Base-by-base conservation (phyloP, 2,797 vertebrate genomes). In the Nyctalus aviator region DNA sequence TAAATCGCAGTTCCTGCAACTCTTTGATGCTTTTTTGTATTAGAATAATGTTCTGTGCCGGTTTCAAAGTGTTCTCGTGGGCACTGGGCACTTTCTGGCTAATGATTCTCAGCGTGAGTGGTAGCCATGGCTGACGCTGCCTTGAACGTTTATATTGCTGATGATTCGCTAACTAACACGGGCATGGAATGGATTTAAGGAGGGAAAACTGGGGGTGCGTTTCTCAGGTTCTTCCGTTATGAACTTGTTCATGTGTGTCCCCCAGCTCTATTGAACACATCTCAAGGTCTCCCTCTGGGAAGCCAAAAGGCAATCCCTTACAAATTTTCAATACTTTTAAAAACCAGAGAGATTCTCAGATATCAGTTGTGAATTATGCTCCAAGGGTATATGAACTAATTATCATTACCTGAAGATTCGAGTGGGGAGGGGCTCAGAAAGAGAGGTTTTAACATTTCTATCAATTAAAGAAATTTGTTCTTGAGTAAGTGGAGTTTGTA, bases 291-390 rank as follows among this genome's bases (percentile, higher is more conserved):
- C 10, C 50, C 13, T 94, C 11, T n/a, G 30, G 55, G 75, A 91
- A 91, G 27, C 78, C 27, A 62, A 78, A 78, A 86, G 25, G 8
- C 30, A 25, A 55, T 64, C 18, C 7, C 20, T 32, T 18, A 8
- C 37, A 71, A 83, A 92, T 62, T 59, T 59, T 46, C 84, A 86
- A 64, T 83, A 62, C 25, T 50, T 71, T 44, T 66, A 77, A 77
- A 82, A 86, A 84, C n/a, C 21, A 91, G 30, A 88, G 23, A 68
- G 72, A 23, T 30, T 88, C 32, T 92, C 48, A 76, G 30, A 88
- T 23, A 17, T 59, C n/a, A 87, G 69, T 81, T 90, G 23, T 8
- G 81, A 86, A 59, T 91, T 92, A n/a, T 88, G 13, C 78, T 88
- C 32, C 25, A 86, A 69, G n/a, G 23, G 59, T 91, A 73, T 88